These are phyloP conservation scores for Cinclus cinclus DNA, from an alignment of 2,113 vertebrate species.

Conservation along the genomic window DNA sequence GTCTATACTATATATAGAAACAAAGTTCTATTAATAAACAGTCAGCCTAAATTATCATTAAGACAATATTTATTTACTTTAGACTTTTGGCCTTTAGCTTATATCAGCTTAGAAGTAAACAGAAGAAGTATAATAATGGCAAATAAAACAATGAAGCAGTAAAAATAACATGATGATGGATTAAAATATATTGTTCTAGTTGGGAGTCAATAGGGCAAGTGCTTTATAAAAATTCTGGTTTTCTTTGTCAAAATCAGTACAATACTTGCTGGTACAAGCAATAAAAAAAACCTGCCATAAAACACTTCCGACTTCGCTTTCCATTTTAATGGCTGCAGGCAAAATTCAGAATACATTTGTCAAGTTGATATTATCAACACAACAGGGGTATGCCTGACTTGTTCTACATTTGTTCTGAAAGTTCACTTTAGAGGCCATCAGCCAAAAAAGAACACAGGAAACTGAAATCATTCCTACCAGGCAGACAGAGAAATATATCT, in stretches of 20 bases:
- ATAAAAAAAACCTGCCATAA: slow-evolving; percentile 7
- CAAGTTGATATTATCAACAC: slow-evolving; percentile 50
- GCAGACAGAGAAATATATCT: neutral
- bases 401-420: slow-evolving; percentile 32
- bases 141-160: slow-evolving; percentile 36
- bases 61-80: neutral
- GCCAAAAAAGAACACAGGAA: neutral
- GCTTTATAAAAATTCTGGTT: slow-evolving; percentile 41
- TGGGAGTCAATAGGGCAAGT: slow-evolving; percentile 35
- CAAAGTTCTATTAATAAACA: slow-evolving; percentile 18
- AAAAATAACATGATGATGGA: slow-evolving; percentile 23
- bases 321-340: slow-evolving; percentile 53
- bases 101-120: neutral
- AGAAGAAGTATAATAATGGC: neutral
- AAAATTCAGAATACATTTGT: slow-evolving; percentile 64
- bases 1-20: neutral
- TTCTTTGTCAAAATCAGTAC: slow-evolving; percentile 44
- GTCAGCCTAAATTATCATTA: neutral
- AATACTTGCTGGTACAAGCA: slow-evolving; percentile 48
- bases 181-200: slow-evolving; percentile 25
- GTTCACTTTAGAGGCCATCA: slow-evolving; percentile 17
- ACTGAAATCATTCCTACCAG: neutral
- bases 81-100: neutral
- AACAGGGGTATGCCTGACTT: slow-evolving; percentile 44
- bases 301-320: slow-evolving; percentile 43